phyloP scores from a whole-genome alignment of 2,113 vertebrate species.

The Bos taurus region ARS-UCD2.0 NC_037340.1:70901501-70902000 shows the following conservation, averaged over 20 bases:
- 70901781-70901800: neutral
- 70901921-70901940: neutral
- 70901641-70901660: neutral
- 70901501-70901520: neutral
- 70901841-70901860: neutral
- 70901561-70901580: neutral
- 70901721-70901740: neutral
- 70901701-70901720: neutral
- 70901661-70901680: neutral
- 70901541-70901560: neutral
- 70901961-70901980: neutral
- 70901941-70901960: slow-evolving; percentile 23
- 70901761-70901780: neutral
- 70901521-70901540: neutral
- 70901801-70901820: neutral
- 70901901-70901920: neutral
- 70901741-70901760: neutral
- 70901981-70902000: slow-evolving; percentile 21
- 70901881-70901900: neutral
- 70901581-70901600: neutral
- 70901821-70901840: neutral
- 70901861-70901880: neutral
- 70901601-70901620: neutral
- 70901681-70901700: neutral
- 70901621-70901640: neutral